Evolutionary conservation across 2,113 vertebrate genomes (phyloP).

Genomic region (Carassius carassius): DNA sequence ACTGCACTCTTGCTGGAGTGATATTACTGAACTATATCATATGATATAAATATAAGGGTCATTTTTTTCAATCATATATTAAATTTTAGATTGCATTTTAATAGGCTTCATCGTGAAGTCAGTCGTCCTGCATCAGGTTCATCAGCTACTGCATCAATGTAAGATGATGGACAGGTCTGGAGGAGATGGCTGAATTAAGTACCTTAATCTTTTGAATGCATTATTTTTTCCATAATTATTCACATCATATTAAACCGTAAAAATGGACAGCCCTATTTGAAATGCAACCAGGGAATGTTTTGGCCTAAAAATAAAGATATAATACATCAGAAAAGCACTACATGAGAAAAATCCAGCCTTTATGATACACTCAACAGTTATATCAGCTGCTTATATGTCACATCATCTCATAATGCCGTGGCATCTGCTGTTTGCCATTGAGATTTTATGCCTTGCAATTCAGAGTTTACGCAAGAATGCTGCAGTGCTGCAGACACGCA

Average conservation of each 20-base stretch:
- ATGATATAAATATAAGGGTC: neutral
- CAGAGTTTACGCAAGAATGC: neutral
- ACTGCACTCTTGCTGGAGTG: too few relatives aligned
- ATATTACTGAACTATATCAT: neutral
- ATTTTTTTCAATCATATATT: neutral
- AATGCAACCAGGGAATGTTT: neutral
- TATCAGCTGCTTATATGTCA: neutral
- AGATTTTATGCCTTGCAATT: constrained; percentile 23
- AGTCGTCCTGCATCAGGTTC: neutral
- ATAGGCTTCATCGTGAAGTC: neutral
- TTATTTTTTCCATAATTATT: neutral
- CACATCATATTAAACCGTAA: neutral
- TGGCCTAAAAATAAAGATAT: neutral
- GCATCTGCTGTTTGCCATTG: constrained; percentile 2
- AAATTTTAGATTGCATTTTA: neutral
- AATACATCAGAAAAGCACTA: neutral
- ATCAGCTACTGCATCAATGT: neutral
- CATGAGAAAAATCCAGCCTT: neutral
- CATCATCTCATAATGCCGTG: neutral
- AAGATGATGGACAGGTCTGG: neutral
- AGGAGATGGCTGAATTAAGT: neutral
- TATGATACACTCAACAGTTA: neutral
- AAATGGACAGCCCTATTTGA: neutral
- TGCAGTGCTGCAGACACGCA: neutral
- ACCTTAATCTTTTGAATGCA: neutral